phyloP scores from a whole-genome alignment of 2,888 invertebrate species.

The Drosophila mimica region DNA sequence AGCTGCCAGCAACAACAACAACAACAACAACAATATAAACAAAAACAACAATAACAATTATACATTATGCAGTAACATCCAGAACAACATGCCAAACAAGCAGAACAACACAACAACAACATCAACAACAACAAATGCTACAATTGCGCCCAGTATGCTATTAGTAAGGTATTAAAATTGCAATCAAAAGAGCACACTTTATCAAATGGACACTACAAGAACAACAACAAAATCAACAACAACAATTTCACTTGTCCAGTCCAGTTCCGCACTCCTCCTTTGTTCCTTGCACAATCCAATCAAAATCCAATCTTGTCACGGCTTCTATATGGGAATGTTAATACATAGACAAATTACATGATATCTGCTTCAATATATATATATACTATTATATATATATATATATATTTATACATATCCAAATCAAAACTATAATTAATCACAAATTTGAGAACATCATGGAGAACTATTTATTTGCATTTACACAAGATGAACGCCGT shows the following conservation, averaged over 20 bases:
- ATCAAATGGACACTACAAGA: constrained; percentile 29
- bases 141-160: constrained; percentile 81
- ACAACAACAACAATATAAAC: constrained; percentile 19
- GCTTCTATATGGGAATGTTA: constrained; percentile 33
- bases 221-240: background rate
- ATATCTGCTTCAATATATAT: constrained; percentile 29
- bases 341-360: constrained; percentile 37
- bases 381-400: background rate
- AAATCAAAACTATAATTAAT: background rate
- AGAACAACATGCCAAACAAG: constrained; percentile 53
- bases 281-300: constrained; percentile 32
- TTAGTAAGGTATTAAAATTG: constrained; percentile 84
- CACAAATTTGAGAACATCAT: constrained; percentile 18
- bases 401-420: constrained; percentile 17
- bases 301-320: constrained; percentile 10
- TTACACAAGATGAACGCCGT: constrained; percentile 19
- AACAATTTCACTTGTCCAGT: constrained; percentile 1
- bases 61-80: constrained; percentile 71
- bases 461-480: constrained; percentile 41
- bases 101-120: constrained; percentile 54
- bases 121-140: constrained; percentile 36
- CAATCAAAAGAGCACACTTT: constrained; percentile 30
- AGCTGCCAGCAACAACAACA: constrained; percentile 14
- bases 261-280: constrained; percentile 27
- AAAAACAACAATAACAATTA: constrained; percentile 64